Base-by-base conservation (phyloP, 2,888 invertebrate species). In the Leptura quadrifasciata region DNA sequence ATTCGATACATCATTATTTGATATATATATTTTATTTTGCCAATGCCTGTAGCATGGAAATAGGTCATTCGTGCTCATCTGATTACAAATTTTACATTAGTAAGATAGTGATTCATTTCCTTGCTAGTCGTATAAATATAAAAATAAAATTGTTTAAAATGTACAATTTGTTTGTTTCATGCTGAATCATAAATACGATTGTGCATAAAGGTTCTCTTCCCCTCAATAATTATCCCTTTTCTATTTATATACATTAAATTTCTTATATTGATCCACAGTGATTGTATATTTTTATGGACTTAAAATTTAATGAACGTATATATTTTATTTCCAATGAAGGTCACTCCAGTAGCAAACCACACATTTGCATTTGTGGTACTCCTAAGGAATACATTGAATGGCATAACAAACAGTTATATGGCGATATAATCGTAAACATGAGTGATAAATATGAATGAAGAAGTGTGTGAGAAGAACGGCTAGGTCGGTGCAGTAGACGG, bases 361-460 rank as follows among this genome's bases (percentile, higher is more conserved):
- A 39, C 35, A 72, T 72, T 73, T 64, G 54, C 73, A 74, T 74
- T 52, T 27, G 67, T 58, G 60, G 63, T 64, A 72, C 76, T 72
- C 68, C 61, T 54, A 54, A 52, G 60, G 76, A 72, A 76, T 76
- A 76, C 69, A 73, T 73, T 76, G 72, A 72, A 72, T 76, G 69
- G 76, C 76, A 76, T 72, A 73, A 65, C 74, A 76, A 80, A 83
- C 83, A 79, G 84, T 84, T 83, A 83, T 81, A 72, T 75, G 79
- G 71, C 79, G 84, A 84, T 84, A 81, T 83, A 78, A 84, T 84
- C 84, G 72, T 65, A 76, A 72, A 72, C 76, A 78, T 79, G 71
- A 80, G 77, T 79, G 81, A 83, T 84, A 84, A 84, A 84, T 85
- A 84, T 84, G 84, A 85, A 84, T 84, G 82, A 84, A 80, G 79